phyloP scores from a whole-genome alignment of 2,888 invertebrate species.

The Nowickia ferox region DNA sequence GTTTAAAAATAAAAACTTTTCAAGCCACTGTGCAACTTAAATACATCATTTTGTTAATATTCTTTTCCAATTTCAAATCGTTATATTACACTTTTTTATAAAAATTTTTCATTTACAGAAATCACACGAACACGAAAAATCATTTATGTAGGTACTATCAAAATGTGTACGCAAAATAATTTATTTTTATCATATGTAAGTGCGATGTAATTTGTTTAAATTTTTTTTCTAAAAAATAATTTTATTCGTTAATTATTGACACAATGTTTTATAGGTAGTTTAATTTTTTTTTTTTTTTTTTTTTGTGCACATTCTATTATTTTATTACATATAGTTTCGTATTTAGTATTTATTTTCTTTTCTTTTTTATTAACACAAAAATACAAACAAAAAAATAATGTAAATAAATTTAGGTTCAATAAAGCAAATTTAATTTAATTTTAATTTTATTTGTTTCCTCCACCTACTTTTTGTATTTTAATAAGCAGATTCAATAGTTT shows the following conservation, averaged over 20 bases:
- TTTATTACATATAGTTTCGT: too few relatives aligned
- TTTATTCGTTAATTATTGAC: background rate
- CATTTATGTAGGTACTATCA: too few relatives aligned
- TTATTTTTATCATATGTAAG: slow-evolving; percentile 13
- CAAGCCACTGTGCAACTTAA: background rate
- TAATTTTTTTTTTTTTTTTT: background rate
- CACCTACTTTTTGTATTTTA: slow-evolving; percentile 60
- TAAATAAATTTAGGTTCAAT: too few relatives aligned
- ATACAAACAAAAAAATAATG: too few relatives aligned
- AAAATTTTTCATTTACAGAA: slow-evolving; percentile 7
- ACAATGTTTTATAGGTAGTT: background rate
- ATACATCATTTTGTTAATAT: background rate
- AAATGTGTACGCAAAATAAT: slow-evolving; percentile 46
- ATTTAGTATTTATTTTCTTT: too few relatives aligned
- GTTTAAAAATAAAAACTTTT: background rate
- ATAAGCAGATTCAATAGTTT: slow-evolving; percentile 24
- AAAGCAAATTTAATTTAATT: background rate
- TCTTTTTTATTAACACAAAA: too few relatives aligned
- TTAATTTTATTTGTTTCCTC: slow-evolving; percentile 15
- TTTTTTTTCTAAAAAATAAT: background rate
- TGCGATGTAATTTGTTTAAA: background rate
- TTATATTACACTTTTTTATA: background rate
- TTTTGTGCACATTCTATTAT: background rate
- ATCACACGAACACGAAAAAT: slow-evolving; percentile 21
- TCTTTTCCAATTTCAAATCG: background rate